Evolutionary conservation across 2,113 vertebrate species (phyloP), one percentile per base, ranked within the genome.

Genomic region (Oryctolagus cuniculus): DNA sequence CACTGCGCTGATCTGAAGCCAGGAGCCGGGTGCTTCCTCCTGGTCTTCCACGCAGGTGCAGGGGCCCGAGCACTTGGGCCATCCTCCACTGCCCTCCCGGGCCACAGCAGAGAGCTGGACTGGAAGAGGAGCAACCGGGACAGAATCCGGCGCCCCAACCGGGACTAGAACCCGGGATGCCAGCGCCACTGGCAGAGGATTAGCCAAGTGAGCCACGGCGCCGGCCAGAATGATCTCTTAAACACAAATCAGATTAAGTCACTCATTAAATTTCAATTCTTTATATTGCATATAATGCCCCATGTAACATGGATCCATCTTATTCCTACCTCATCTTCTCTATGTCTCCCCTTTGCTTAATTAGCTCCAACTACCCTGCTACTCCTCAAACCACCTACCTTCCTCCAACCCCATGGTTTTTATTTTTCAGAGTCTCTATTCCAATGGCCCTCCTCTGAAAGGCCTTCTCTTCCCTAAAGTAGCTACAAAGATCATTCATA

Each of bases 321-420:
- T 90, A 49, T 38, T 19, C 80, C 69, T 53, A 90, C 53, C 51
- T 87, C 24, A 27, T n/a, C n/a, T 82, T 87, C 49, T 77, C 81
- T 90, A 24, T 17, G 69, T 10, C 51, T 81, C 34, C 29, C 49
- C 67, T 58, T 66, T 55, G 29, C 51, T 38, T 66, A 44, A 74
- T 58, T n/a, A 69, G 63, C 67, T 92, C 75, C 51, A 75, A 25
- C 22, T 10, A 64, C 13, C 36, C 53, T 67, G 13, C 16, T 29
- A 15, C 31, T 80, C 36, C 80, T 81, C 69, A 79, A 70, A 61
- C 16, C 38, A 64, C 21, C 64, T 63, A 36, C 25, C 51, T 69
- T 74, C 77, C 19, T 95, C 82, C 84, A 89, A 61, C 25, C 49
- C 51, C 51, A 77, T 12, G 77, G 12, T 21, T 89, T 88, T 81